phyloP scores from a whole-genome alignment of 2,113 vertebrate genomes.

The Neolamprologus falcicula region DNA sequence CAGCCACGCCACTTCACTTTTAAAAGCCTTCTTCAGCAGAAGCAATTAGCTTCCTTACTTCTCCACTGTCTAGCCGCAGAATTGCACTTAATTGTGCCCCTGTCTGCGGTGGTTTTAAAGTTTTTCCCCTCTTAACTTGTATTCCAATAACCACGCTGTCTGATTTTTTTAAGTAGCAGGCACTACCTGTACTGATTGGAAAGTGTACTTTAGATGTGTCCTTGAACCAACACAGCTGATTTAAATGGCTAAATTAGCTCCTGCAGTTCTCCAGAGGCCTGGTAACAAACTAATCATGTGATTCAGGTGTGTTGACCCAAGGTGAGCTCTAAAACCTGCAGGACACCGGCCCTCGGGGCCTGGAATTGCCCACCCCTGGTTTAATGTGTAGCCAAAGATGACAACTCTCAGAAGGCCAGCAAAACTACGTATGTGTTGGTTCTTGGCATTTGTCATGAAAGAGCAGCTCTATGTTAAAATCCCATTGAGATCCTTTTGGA shows the following conservation, averaged over 20 bases:
- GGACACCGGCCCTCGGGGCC: neutral
- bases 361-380: neutral
- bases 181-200: conserved; percentile 14
- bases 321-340: neutral
- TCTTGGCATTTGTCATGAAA: conserved; percentile 45
- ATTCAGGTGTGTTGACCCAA: neutral
- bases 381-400: conserved; percentile 43
- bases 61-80: conserved; percentile 49
- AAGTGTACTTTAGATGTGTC: neutral
- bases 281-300: neutral
- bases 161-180: neutral
- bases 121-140: conserved; percentile 7
- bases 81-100: conserved; percentile 60
- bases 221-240: neutral
- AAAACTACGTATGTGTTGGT: conserved; percentile 41
- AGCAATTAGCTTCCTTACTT: conserved; percentile 43
- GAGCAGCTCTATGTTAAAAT: conserved; percentile 30
- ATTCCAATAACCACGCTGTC: conserved; percentile 11
- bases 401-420: conserved; percentile 42
- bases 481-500: neutral
- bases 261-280: neutral
- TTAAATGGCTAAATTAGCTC: neutral
- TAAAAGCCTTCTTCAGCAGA: conserved; percentile 41
- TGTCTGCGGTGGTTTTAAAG: conserved; percentile 25
- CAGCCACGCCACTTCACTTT: conserved; percentile 41